These are phyloP conservation scores for Cirrhinus mrigala DNA, from an alignment of 2,797 vertebrate species.

Conservation along the genomic window DNA sequence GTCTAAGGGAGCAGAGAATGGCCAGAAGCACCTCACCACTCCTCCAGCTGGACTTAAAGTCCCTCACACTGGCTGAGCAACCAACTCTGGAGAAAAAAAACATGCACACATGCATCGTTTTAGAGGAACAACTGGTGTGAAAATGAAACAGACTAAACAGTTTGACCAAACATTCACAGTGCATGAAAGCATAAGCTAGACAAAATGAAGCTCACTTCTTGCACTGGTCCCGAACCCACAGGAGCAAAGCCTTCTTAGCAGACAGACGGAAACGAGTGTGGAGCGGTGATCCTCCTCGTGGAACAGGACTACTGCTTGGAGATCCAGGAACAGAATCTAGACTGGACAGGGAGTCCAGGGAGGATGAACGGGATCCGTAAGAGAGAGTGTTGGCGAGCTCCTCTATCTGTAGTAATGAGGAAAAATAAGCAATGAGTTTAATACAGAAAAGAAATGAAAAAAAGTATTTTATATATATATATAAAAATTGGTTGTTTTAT, in stretches of 20 bases:
- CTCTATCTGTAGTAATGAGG: slow-evolving; percentile 81
- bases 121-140: neutral
- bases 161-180: neutral
- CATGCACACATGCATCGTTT: neutral
- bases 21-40: slow-evolving; percentile 88
- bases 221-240: slow-evolving; percentile 91
- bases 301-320: slow-evolving; percentile 75
- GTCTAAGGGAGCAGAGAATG: slow-evolving; percentile 86
- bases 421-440: neutral
- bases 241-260: slow-evolving; percentile 88
- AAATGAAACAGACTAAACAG: neutral
- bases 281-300: slow-evolving; percentile 65
- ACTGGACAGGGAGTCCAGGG: slow-evolving; percentile 77
- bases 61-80: slow-evolving; percentile 77
- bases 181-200: neutral
- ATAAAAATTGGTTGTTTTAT: no score
- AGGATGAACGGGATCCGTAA: slow-evolving; percentile 78
- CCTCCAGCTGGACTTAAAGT: slow-evolving; percentile 94
- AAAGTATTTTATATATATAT: no score
- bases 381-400: slow-evolving; percentile 83
- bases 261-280: slow-evolving; percentile 84
- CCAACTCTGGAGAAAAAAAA: slow-evolving; percentile 65
- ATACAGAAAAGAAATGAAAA: no score
- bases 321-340: slow-evolving; percentile 71
- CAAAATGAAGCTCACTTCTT: slow-evolving; percentile 69